Percentiles rank a stretch among this genome's conserved stretches.
These are phyloP conservation scores for Charaxes varanes DNA, from an alignment of 1,140 invertebrate species.

Conservation along the genomic window DNA sequence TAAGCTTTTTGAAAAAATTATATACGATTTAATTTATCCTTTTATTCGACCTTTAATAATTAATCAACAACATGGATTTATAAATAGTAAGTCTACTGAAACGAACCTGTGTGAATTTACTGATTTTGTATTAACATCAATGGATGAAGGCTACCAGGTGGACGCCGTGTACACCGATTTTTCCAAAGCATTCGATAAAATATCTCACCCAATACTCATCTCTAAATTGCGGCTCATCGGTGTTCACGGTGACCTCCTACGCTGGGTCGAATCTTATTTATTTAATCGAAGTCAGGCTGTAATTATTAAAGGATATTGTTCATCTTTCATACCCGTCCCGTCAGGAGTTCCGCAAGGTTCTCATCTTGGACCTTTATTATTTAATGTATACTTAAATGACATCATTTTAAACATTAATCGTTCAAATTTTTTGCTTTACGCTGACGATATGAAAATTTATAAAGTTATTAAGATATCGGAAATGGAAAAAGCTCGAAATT, in stretches of 20 bases:
- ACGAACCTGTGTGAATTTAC: slow-evolving; percentile 6
- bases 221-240: slow-evolving; percentile 9
- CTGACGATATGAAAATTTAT: too few relatives aligned
- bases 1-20: slow-evolving; percentile 3
- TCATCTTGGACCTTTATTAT: too few relatives aligned
- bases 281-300: slow-evolving; percentile 15
- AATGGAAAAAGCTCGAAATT: too few relatives aligned
- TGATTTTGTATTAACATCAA: slow-evolving; percentile 1
- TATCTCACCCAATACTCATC: slow-evolving; percentile 10
- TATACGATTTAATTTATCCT: slow-evolving; percentile 2
- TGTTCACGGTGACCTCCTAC: slow-evolving; percentile 16
- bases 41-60: slow-evolving; percentile 1
- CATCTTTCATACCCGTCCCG: too few relatives aligned
- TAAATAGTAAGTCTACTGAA: slow-evolving; percentile 1
- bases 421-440: too few relatives aligned
- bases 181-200: slow-evolving; percentile 18
- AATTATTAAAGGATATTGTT: too few relatives aligned
- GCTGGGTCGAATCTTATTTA: slow-evolving; percentile 14
- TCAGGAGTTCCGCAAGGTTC: too few relatives aligned
- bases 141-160: slow-evolving; percentile 13
- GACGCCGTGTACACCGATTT: slow-evolving; percentile 16
- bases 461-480: too few relatives aligned
- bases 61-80: slow-evolving; percentile 1
- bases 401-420: too few relatives aligned
- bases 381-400: too few relatives aligned